Conservation (phyloP, 2,888 invertebrate genomes). For the Microctonus aethiopoides region DNA sequence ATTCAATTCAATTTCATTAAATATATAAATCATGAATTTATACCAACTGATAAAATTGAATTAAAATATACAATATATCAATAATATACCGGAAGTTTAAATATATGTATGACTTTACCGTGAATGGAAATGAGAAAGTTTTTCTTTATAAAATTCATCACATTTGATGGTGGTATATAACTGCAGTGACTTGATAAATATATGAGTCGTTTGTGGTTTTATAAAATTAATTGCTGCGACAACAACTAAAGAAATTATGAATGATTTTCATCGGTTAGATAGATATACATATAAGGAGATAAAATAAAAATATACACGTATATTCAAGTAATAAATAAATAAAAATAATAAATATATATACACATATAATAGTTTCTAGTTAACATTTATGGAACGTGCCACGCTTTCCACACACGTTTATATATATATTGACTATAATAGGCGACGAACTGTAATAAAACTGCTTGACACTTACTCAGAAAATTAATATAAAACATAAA, state of each 20-base stretch:
- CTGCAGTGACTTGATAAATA: background rate
- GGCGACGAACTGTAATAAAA: conserved; percentile 1
- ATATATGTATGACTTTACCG: conserved; percentile 5
- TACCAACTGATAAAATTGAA: too few species aligned
- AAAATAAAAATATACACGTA: conserved; percentile 40
- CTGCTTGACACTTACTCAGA: background rate
- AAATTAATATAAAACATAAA: background rate
- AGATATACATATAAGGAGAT: conserved; percentile 36
- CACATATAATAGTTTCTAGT: conserved; percentile 17
- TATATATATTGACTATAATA: conserved; percentile 16
- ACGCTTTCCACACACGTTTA: conserved; percentile 16
- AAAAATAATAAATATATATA: too few species aligned
- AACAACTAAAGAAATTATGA: conserved; percentile 16
- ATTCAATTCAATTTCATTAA: too few species aligned
- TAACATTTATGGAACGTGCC: conserved; percentile 1
- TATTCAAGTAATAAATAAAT: too few species aligned
- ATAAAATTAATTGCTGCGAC: conserved; percentile 50
- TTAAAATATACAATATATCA: too few species aligned
- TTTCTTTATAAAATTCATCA: conserved; percentile 23
- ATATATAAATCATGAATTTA: too few species aligned
- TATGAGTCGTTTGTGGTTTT: conserved; percentile 42
- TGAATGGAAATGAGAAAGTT: conserved; percentile 44
- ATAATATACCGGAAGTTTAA: conserved; percentile 15
- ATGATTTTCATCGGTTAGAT: conserved; percentile 18
- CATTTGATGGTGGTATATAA: background rate